Evolutionary conservation across 2,113 vertebrate genomes (phyloP).

Genomic region (Cephalopterus ornatus): DNA sequence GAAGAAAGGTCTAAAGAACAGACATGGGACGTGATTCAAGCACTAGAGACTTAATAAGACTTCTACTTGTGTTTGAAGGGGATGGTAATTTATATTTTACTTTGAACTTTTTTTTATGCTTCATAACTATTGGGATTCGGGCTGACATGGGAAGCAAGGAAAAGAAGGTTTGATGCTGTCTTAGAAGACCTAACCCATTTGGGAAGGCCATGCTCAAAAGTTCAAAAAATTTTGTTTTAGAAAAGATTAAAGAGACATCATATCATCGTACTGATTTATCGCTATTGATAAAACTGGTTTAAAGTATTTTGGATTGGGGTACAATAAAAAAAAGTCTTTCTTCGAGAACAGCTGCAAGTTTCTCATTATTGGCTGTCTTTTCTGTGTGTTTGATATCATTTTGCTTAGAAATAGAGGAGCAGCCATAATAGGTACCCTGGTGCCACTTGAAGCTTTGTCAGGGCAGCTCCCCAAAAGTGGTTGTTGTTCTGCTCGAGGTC

Average conservation of each 20-base stretch:
- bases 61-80: constrained; percentile 78
- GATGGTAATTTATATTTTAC: constrained; percentile 81
- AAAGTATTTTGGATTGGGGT: constrained; percentile 74
- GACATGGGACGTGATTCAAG: constrained; percentile 83
- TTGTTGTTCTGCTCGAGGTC: constrained; percentile 22
- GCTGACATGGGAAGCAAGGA: constrained; percentile 79
- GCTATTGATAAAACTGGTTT: constrained; percentile 74
- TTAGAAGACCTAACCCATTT: constrained; percentile 80
- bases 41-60: constrained; percentile 83
- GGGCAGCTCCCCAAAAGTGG: constrained; percentile 39
- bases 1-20: constrained; percentile 83
- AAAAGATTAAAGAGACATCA: constrained; percentile 78
- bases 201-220: constrained; percentile 76
- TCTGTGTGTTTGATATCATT: constrained; percentile 59
- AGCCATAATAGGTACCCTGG: constrained; percentile 53
- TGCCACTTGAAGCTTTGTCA: constrained; percentile 62
- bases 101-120: constrained; percentile 79
- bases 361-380: constrained; percentile 64
- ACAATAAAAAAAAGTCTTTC: constrained; percentile 66
- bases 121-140: constrained; percentile 81
- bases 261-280: constrained; percentile 75
- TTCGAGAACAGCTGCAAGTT: constrained; percentile 68
- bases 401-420: constrained; percentile 60
- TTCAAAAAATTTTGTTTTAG: constrained; percentile 80
- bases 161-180: constrained; percentile 81